phyloP scores from a whole-genome alignment of 1,140 invertebrate species.

The Drosophila paulistorum region DNA sequence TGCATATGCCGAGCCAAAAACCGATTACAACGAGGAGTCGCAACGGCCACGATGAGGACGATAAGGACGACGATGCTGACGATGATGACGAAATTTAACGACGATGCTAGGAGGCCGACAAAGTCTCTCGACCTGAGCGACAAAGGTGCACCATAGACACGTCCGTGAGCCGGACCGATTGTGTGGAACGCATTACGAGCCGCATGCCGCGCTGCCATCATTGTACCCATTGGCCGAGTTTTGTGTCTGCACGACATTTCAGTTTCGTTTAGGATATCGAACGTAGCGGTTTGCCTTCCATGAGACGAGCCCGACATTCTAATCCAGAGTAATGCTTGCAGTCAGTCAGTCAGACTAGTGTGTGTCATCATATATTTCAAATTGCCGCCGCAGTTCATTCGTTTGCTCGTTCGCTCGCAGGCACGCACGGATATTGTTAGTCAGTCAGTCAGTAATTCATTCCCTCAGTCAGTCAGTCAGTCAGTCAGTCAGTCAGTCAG shows the following conservation, averaged over 20 bases:
- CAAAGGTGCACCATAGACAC: conserved; percentile 8
- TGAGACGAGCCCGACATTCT: conserved; percentile 10
- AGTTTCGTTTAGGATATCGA: conserved; percentile 70
- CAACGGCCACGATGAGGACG: conserved; percentile 1
- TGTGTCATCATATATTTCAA: conserved; percentile 5
- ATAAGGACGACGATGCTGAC: background rate
- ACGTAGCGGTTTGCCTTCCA: conserved; percentile 49
- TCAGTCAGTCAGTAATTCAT: background rate
- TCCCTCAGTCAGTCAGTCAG: too few species aligned
- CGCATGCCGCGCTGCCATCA: background rate
- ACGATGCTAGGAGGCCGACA: background rate
- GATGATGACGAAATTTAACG: background rate
- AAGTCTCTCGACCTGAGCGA: background rate
- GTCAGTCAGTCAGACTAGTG: background rate
- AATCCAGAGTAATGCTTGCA: background rate
- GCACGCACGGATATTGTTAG: background rate
- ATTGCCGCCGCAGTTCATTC: background rate
- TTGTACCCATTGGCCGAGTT: conserved; percentile 62
- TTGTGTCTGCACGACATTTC: conserved; percentile 44
- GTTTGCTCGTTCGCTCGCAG: background rate
- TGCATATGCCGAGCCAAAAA: background rate
- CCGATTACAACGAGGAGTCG: conserved; percentile 23
- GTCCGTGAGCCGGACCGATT: conserved; percentile 3
- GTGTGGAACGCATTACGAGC: conserved; percentile 18
- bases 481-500: too few species aligned